Evolutionary conservation across 2,888 invertebrate genomes (phyloP).

Genomic region (Athripsodes cinereus): DNA sequence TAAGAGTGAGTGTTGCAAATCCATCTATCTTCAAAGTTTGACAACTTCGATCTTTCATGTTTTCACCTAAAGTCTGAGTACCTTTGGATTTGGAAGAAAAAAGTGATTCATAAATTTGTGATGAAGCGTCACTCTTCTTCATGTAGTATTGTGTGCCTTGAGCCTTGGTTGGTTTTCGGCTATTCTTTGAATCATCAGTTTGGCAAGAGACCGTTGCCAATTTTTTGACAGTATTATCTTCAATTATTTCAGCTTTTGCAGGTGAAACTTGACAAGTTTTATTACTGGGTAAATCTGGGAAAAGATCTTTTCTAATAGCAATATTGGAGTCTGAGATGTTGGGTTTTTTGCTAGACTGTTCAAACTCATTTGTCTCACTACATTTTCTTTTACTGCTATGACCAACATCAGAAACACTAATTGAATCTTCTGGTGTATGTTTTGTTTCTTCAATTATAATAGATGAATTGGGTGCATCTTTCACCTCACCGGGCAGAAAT

Average conservation of each 20-base stretch:
- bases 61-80: conserved; percentile 8
- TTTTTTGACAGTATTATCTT: neutral
- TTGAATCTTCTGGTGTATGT: no score
- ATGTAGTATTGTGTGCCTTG: conserved; percentile 22
- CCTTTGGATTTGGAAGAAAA: conserved; percentile 25
- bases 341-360: neutral
- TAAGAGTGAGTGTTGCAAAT: neutral
- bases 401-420: no score
- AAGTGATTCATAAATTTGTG: conserved; percentile 25
- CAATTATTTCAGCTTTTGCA: neutral
- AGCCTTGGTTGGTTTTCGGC: conserved; percentile 14
- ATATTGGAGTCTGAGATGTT: conserved; percentile 4
- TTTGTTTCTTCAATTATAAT: no score
- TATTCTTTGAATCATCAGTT: conserved; percentile 1
- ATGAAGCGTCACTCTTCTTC: conserved; percentile 20
- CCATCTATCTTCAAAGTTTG: conserved; percentile 16
- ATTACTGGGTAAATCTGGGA: neutral
- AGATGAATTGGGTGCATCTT: no score
- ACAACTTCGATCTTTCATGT: conserved; percentile 13
- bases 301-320: conserved; percentile 12
- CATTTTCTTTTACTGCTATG: no score
- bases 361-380: no score
- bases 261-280: neutral
- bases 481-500: no score
- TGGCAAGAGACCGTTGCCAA: neutral